Evolutionary conservation across 2,888 invertebrate genomes (phyloP), one percentile per base, ranked within the genome.

Genomic region (Pristionchus exspectatus): DNA sequence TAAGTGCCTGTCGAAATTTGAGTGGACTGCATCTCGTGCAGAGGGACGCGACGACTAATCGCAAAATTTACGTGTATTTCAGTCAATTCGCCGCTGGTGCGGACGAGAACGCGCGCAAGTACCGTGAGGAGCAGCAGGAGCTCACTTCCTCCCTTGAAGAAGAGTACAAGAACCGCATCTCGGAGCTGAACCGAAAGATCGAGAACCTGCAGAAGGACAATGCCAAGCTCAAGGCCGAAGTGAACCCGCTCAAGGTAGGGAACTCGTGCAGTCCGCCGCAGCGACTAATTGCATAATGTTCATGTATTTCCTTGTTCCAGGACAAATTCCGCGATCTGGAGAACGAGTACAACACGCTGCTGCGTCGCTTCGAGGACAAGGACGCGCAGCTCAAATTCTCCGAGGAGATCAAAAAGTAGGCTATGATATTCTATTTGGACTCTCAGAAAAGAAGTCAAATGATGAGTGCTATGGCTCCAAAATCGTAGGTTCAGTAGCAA

Each of bases 121-220:
- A 93, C 44, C 91, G 93, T 27, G 95, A 95, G 85, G 94, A 95
- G 89, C 92, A 93, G 86, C 94, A 95, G 81, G 94, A 95, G 85
- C 93, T 92, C 85, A 91, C 94, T 5, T 91, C 90, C 59, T 92
- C 90, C 5, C 90, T 95, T 89, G 95, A 95, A 84, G 93, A 94
- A 72, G 95, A 95, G 90, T 95, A 93, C 92, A 93, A 94, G 90
- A 92, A 94, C 90, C 89, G 93, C 77, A 94, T 95, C 81, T 93
- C 92, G 85, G 95, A 95, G 87, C 91, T 95, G 38, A 94, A 93
- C 87, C 92, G 94, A 50, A 92, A 94, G 30, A 94, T 94, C 87
- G 94, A 94, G 87, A 91, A 90, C 54, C 91, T 94, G 54, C 93
- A 93, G 74, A 91, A 93, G 56, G 95, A 95, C 84, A 95, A 95